phyloP scores from a whole-genome alignment of 2,797 vertebrate species.

The Hydrocynus forskahlii region DNA sequence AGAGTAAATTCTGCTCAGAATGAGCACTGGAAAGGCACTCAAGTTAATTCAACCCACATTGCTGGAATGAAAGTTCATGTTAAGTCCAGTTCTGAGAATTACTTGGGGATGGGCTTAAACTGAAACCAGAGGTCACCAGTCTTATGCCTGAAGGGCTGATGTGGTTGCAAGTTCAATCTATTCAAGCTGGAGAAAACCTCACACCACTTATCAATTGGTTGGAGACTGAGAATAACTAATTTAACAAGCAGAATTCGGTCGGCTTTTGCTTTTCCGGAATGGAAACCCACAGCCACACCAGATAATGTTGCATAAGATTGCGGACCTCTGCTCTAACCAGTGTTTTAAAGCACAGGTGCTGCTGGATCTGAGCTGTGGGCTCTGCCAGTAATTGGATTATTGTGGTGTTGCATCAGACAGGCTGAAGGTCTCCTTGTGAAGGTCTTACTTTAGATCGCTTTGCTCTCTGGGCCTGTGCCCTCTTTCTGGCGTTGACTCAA shows the following conservation, averaged over 20 bases:
- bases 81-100: neutral
- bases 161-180: too few relatives aligned
- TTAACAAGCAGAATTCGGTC: too few relatives aligned
- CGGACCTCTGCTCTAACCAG: too few relatives aligned
- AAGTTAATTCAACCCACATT: neutral
- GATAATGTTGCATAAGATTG: too few relatives aligned
- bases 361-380: neutral
- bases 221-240: too few relatives aligned
- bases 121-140: neutral
- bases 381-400: slow-evolving; percentile 29
- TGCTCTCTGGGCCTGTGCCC: neutral
- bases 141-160: too few relatives aligned
- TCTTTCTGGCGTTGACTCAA: neutral
- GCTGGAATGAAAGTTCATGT: neutral
- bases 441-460: neutral
- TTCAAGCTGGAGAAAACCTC: too few relatives aligned
- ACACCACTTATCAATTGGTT: too few relatives aligned
- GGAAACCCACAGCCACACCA: too few relatives aligned
- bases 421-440: neutral
- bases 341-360: neutral
- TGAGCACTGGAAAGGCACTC: neutral
- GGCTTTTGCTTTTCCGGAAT: too few relatives aligned
- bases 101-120: neutral
- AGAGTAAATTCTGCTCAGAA: neutral
- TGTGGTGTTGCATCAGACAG: slow-evolving; percentile 7